Base-by-base conservation (phyloP, 2,888 invertebrate genomes). In the Steromphala cineraria region DNA sequence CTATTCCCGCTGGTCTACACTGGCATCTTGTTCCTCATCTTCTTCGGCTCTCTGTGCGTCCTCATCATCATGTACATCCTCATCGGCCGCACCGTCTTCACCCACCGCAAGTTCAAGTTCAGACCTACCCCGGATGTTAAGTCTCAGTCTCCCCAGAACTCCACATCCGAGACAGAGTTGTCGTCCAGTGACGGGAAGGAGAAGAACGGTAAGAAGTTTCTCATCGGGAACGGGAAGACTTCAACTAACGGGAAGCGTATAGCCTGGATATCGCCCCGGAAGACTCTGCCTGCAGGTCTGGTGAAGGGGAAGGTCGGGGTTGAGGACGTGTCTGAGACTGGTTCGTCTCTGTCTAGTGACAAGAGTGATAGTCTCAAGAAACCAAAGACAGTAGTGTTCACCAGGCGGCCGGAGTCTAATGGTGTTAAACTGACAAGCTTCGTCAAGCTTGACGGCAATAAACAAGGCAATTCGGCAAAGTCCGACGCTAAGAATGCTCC, bases 1-100 rank as follows among this genome's bases (percentile, higher is more conserved):
- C 21, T 81, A 2, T 86, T 87, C 55, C 85, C 88, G 10, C 83
- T 84, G 76, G 76, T 85, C 36, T 88, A 86, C 79, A 87, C 86
- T 78, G 77, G 78, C 0, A 46, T 86, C 10, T 82, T 87, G 13
- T 84, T 87, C 28, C 36, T 89, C 5, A 53, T 83, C 21, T 90
- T 89, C 75, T 19, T 88, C 40, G 75, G 79, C 0, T 86, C 82
- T 17, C 81, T 85, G 1, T 55, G 81, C 2, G 71, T 80, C 7
- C 77, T 90, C 36, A 78, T 81, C 13, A 83, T 84, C 21, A 46
- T 88, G 36, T 89, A 89, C 80, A 81, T 81, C 62, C 80, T 87
- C 17, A 87, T 90, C 19, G 87, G 87, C 8, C 80, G 79, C 36
- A 82, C 82, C 40, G 80, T 89, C 3, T 84, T 81, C 53, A 78